phyloP scores from a whole-genome alignment of 2,888 invertebrate genomes.

The Vandiemenella viatica region DNA sequence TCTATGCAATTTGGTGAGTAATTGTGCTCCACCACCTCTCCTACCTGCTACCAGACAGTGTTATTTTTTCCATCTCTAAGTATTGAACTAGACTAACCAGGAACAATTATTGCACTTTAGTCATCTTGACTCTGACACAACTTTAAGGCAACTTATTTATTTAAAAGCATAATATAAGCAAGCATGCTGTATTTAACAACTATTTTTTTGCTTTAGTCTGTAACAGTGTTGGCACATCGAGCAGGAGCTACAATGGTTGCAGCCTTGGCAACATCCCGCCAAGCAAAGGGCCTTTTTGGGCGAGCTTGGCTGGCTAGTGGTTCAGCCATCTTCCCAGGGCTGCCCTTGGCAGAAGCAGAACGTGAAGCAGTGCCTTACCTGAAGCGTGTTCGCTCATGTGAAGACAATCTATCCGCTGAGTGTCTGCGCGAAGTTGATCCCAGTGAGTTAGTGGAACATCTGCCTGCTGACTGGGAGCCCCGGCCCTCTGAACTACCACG shows the following conservation, averaged over 20 bases:
- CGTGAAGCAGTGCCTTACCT: conserved; percentile 43
- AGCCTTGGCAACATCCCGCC: conserved; percentile 42
- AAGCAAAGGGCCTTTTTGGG: conserved; percentile 42
- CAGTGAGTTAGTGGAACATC: conserved; percentile 45
- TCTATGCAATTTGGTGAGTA: too few relatives aligned
- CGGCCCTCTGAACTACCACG: conserved; percentile 39
- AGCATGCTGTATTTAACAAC: too few relatives aligned
- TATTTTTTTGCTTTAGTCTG: too few relatives aligned
- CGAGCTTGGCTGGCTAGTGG: conserved; percentile 69
- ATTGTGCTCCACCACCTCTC: too few relatives aligned
- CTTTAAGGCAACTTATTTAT: too few relatives aligned
- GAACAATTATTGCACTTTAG: too few relatives aligned
- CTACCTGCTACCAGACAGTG: too few relatives aligned
- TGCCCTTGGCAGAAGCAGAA: conserved; percentile 39
- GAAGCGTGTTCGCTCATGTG: conserved; percentile 3
- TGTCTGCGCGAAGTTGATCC: conserved; percentile 31
- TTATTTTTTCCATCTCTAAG: too few relatives aligned
- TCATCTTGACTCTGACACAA: too few relatives aligned
- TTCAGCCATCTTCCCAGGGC: conserved; percentile 55
- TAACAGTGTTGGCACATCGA: conserved; percentile 71
- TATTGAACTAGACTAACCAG: too few relatives aligned
- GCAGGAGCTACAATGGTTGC: conserved; percentile 75
- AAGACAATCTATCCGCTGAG: conserved; percentile 32
- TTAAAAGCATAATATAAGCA: too few relatives aligned
- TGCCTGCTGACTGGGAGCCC: conserved; percentile 55